phyloP scores from a whole-genome alignment of 2,797 vertebrate species.

The Simalia tracyae region DNA sequence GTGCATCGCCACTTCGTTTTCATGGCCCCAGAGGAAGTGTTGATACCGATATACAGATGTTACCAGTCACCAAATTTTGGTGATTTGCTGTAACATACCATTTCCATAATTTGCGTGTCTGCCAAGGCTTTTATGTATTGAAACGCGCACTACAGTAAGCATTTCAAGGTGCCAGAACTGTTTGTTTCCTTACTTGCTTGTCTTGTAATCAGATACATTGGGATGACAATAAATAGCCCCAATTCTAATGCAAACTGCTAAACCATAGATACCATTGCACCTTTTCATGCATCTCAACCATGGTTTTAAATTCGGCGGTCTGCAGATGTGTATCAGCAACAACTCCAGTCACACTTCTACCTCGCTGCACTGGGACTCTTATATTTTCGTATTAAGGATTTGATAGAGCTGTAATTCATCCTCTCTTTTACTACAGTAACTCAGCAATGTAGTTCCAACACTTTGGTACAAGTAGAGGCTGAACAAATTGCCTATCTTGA shows the following conservation, averaged over 20 bases:
- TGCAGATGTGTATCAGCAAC: neutral
- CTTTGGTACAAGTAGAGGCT: conserved; percentile 46
- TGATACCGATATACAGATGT: neutral
- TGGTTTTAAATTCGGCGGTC: neutral
- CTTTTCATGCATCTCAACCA: neutral
- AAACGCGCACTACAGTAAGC: neutral
- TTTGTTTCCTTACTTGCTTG: conserved; percentile 15
- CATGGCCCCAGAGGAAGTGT: neutral
- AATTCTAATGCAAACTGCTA: neutral
- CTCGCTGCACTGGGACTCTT: neutral
- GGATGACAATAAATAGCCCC: conserved; percentile 35
- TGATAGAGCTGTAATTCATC: conserved; percentile 35
- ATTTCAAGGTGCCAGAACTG: neutral
- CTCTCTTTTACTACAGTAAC: conserved; percentile 33
- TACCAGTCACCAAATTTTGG: neutral
- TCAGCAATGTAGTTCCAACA: conserved; percentile 40
- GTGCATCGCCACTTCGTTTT: neutral
- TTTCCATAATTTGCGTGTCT: neutral
- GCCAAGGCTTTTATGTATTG: neutral
- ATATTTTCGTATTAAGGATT: conserved; percentile 24
- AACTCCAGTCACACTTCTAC: neutral
- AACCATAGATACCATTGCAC: neutral
- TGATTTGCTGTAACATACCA: conserved; percentile 1
- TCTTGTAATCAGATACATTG: conserved; percentile 21
- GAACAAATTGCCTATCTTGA: conserved; percentile 51